Base-by-base conservation (phyloP, 1,140 invertebrate species). In the Drosophila erecta region DNA sequence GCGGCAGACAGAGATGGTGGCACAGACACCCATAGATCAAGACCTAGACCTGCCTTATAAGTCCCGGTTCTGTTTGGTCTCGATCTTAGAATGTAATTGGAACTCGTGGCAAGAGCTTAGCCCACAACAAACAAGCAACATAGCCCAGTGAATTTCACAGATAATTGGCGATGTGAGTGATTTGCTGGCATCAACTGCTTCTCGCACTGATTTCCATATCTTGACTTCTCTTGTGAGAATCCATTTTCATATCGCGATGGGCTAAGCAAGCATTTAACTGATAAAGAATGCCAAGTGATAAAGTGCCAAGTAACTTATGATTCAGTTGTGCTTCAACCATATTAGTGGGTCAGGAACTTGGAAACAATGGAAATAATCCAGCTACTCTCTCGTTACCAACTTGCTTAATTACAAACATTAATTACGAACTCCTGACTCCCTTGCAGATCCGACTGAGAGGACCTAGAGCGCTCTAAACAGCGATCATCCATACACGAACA, bases 11-110 rank as follows among this genome's bases (percentile, higher is more conserved):
- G 37, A 40, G 53, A 17, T 22, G 12, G 14, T 10, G 17, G 55
- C 27, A 44, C 33, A 22, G 27, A 22, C 11, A 35, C 7, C 4
- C 14, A 24, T 12, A 40, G 8, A 27, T 12, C 37, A 1, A 3
- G 14, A 40, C 30, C 8, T 10, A 30, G 24, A 57, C 10, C 24
- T 30, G 40, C 66, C 20, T 58, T 72, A 72, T 72, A 72, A 72
- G 55, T 44, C 54, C 20, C 35, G 7, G 69, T 33, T 17, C 24
- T 12, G 24, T 24, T 44, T 47, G 24, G 4, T 20, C n/a, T 37
- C 30, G 49, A 33, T 74, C 71, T 74, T 74, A 74, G 71, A 74
- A 15, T 41, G 58, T 64, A 74, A 74, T 74, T 74, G 71, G 50
- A 64, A 62, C 57, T 64, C 71, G 71, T 64, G 71, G 50, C 71